Base-by-base conservation (phyloP, 2,113 vertebrate genomes). In the Felis chaus region DNA sequence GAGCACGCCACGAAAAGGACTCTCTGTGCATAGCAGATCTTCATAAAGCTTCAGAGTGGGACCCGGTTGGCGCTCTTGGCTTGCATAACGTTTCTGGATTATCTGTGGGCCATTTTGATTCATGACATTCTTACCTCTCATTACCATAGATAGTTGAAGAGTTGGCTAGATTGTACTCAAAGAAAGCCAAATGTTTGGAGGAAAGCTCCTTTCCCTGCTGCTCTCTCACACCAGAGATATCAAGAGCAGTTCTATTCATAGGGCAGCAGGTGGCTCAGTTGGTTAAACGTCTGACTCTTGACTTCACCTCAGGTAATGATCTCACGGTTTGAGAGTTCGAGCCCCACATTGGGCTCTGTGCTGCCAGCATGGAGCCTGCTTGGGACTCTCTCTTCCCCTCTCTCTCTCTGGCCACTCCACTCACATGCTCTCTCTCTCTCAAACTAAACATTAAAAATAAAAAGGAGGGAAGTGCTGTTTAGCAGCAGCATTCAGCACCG, bases 401-500 rank as follows among this genome's bases (percentile, higher is more conserved):
- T 57, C 55, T 57, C 55, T 61, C 57, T 61, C 21, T 61, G 7
- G 3, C 57, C 57, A 61, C 55, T 1, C 55, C 18, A 57, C 55
- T 57, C 55, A 61, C 21, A 19, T 61, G 57, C 57, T 57, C 55
- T 61, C 57, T 61, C 57, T 57, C 55, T 61, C 57, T 61, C 57
- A 61, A 61, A 61, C 7, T 21, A 57, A 57, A 61, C 57, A 61
- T 8, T 61, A 61, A 61, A 61, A 61, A 61, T 61, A 61, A 61
- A 61, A 61, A 61, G 57, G 57, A 80, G 63, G 39, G 5, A 73
- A 33, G 27, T 10, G 19, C 19, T 7, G 2, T 3, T 25, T 6
- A 18, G 69, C 36, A 25, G 2, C 11, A 16, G 25, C 1, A 12
- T 7, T 71, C 29, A 57, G 10, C 23, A 4, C 16, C 0, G 7